Evolutionary conservation across 2,888 invertebrate genomes (phyloP), one percentile per base, ranked within the genome.

Genomic region (Volucella zonaria): DNA sequence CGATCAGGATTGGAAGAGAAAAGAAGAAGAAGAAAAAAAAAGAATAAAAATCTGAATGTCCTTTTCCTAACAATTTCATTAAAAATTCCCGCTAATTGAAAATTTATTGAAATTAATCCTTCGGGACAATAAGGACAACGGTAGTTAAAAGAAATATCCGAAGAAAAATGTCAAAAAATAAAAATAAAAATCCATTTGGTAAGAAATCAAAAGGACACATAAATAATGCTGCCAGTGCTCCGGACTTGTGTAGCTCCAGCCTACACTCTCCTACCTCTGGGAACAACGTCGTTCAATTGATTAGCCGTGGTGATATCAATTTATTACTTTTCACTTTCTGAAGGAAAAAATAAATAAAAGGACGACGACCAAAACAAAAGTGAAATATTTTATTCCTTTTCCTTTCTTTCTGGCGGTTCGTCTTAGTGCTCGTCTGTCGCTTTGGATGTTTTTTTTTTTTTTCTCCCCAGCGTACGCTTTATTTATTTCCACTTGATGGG

Each of bases 91-190:
- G 81, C 85, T 85, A 85, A 85, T 85, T 85, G 85, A 85, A 81
- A 85, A 81, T 85, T 85, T 85, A 85, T 85, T 85, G 85, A 85
- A 85, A 85, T 85, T 80, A 85, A 85, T 85, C 85, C 81, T 81
- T 62, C 23, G 81, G 85, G 85, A 81, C 81, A 85, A 85, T 81
- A 85, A 81, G 67, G 73, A 81, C 85, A 80, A 52, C 15, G 62
- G 68, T 73, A 73, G 23, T 45, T n/a, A 56, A 49, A 66, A 61
- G 66, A 68, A 42, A 10, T 15, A 49, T 12, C 18, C 38, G 12
- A 56, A 59, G 9, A 54, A 52, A 38, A 51, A 68, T 47, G 51
- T 59, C 49, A 59, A 42, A 62, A 68, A 59, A 62, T 23, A 23
- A 23, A 23, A 23, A 23, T 23, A 23, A 23, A 23, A 23, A 23